Evolutionary conservation across 2,113 vertebrate genomes (phyloP).

Genomic region (Monopterus albus): DNA sequence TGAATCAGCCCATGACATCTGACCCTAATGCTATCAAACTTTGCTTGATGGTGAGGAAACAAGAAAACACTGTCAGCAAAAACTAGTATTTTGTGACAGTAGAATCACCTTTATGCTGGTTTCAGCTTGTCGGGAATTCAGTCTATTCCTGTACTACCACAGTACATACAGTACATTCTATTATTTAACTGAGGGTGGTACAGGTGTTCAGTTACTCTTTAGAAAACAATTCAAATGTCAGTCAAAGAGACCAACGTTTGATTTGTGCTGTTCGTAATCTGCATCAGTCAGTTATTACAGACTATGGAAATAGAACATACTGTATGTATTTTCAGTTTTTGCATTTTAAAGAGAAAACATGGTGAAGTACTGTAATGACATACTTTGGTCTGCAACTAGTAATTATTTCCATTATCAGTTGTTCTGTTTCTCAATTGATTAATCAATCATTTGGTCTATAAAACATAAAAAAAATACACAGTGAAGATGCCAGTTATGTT

Average conservation of each 20-base stretch:
- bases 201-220: too few species aligned
- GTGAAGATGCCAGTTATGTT: too few species aligned
- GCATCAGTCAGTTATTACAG: neutral
- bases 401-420: neutral
- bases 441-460: neutral
- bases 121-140: too few species aligned
- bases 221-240: too few species aligned
- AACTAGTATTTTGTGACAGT: conserved; percentile 28
- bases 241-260: too few species aligned
- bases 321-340: too few species aligned
- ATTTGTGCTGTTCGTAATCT: neutral
- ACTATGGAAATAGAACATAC: neutral
- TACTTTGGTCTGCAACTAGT: neutral
- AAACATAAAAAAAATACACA: neutral
- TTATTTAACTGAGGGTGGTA: too few species aligned
- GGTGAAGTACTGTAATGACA: too few species aligned
- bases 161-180: too few species aligned
- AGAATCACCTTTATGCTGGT: neutral
- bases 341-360: neutral
- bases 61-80: conserved; percentile 2
- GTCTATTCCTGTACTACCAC: neutral
- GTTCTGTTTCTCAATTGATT: neutral
- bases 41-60: conserved; percentile 19
- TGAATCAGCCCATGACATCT: conserved; percentile 53
- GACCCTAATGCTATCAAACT: conserved; percentile 41